Conservation (phyloP, 2,797 vertebrate genomes). For the Gymnothorax javanicus region DNA sequence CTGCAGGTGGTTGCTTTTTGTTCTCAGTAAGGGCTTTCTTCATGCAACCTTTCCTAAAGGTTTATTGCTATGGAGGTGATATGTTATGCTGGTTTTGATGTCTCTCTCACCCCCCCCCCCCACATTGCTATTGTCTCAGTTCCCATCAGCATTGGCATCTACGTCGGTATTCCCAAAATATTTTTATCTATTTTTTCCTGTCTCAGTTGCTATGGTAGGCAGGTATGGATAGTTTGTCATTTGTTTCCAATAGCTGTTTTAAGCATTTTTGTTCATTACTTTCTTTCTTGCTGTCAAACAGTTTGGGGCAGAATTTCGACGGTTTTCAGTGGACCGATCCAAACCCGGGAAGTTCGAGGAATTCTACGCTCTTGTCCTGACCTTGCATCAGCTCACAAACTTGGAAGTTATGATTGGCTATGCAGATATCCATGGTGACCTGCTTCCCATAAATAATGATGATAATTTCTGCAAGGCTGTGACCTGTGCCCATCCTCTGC, state of each 20-base stretch:
- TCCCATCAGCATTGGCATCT: too few species aligned
- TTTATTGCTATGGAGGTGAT: too few species aligned
- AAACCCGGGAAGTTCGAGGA: conserved; percentile 82
- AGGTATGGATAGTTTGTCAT: not conserved
- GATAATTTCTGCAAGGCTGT: conserved; percentile 86
- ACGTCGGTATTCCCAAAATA: too few species aligned
- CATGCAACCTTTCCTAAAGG: too few species aligned
- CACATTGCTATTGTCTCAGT: too few species aligned
- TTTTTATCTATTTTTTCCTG: too few species aligned
- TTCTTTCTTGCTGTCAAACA: conserved; percentile 53
- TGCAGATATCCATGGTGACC: conserved; percentile 82
- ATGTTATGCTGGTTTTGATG: too few species aligned
- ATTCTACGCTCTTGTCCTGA: conserved; percentile 79
- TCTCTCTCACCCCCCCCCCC: too few species aligned
- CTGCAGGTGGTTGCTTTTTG: too few species aligned
- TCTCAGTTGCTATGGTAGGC: not conserved
- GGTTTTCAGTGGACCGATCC: conserved; percentile 80
- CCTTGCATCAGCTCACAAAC: conserved; percentile 75
- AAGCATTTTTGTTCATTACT: not conserved
- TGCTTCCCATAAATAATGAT: conserved; percentile 85
- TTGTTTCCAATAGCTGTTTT: not conserved
- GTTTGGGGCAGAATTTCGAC: conserved; percentile 86
- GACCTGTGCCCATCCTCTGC: conserved; percentile 77
- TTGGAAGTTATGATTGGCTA: conserved; percentile 80
- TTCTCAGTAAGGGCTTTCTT: too few species aligned